Evolutionary conservation across 2,797 vertebrate genomes (phyloP).

Genomic region (Telmatherina bonti): DNA sequence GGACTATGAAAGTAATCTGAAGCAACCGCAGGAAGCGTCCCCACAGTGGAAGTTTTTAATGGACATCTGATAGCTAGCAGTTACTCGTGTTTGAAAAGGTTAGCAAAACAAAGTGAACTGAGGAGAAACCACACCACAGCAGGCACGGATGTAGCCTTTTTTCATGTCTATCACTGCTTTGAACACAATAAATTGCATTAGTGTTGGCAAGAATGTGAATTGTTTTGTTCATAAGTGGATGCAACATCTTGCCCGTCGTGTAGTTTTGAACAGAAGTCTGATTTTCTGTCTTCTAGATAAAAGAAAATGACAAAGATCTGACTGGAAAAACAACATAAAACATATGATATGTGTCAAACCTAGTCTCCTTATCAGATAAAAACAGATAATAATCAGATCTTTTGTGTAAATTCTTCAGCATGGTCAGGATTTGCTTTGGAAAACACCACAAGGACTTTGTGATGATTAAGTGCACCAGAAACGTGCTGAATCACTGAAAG

Average conservation of each 20-base stretch:
- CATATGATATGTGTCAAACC: background rate
- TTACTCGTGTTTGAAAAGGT: constrained; percentile 67
- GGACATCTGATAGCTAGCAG: constrained; percentile 61
- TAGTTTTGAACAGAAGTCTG: background rate
- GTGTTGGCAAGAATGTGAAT: constrained; percentile 1
- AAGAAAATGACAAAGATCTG: background rate
- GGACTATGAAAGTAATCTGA: constrained; percentile 47
- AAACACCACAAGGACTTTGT: background rate
- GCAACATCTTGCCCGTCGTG: background rate
- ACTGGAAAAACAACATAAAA: background rate
- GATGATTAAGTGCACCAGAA: background rate
- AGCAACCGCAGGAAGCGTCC: constrained; percentile 50
- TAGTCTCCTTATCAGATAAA: background rate
- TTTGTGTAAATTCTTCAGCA: background rate
- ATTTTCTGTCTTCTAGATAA: background rate
- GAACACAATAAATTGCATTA: constrained; percentile 24
- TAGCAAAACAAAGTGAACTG: constrained; percentile 65
- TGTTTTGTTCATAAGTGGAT: background rate
- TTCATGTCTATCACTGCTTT: constrained; percentile 5
- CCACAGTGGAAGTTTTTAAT: constrained; percentile 54
- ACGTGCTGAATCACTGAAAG: background rate
- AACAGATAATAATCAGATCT: background rate
- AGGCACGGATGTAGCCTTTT: constrained; percentile 16
- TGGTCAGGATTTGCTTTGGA: background rate
- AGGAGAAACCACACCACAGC: constrained; percentile 43